Conservation (phyloP, 2,888 invertebrate genomes). For the Patella pellucida region DNA sequence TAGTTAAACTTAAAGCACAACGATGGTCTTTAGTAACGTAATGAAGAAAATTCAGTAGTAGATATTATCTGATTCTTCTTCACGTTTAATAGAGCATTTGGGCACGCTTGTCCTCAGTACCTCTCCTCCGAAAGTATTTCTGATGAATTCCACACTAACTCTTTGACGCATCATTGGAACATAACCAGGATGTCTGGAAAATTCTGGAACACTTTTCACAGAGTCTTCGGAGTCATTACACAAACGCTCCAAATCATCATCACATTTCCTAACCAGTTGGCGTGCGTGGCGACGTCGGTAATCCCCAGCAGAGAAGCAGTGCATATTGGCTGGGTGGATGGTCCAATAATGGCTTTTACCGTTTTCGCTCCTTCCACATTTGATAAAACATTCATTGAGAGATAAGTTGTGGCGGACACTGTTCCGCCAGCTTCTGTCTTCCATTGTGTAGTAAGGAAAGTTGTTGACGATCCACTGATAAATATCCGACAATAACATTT, state of each 20-base stretch:
- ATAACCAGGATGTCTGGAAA: background rate
- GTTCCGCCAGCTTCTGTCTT: constrained; percentile 39
- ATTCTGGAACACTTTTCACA: background rate
- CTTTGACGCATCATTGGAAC: background rate
- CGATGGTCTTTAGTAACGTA: too few species aligned
- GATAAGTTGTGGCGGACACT: constrained; percentile 42
- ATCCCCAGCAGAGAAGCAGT: constrained; percentile 38
- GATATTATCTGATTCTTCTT: background rate
- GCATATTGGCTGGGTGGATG: constrained; percentile 39
- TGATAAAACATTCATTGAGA: constrained; percentile 45
- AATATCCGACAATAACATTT: constrained; percentile 35
- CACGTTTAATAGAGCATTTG: background rate
- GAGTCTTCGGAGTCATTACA: background rate
- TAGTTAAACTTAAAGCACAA: too few species aligned
- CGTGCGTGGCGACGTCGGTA: constrained; percentile 36
- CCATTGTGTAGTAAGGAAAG: constrained; percentile 35
- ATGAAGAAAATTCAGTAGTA: too few species aligned
- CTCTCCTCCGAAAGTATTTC: background rate
- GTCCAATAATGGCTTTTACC: constrained; percentile 42
- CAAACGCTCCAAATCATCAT: background rate
- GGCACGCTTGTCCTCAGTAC: background rate
- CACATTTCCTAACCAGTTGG: constrained; percentile 13
- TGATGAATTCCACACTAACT: background rate
- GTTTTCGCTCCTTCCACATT: constrained; percentile 31
- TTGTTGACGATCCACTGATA: constrained; percentile 33